A percentile compares a stretch with the other conserved stretches of the same genome.
These are phyloP conservation scores for Drosophila tsacasi DNA, from an alignment of 1,140 invertebrate species.

Conservation along the genomic window DNA sequence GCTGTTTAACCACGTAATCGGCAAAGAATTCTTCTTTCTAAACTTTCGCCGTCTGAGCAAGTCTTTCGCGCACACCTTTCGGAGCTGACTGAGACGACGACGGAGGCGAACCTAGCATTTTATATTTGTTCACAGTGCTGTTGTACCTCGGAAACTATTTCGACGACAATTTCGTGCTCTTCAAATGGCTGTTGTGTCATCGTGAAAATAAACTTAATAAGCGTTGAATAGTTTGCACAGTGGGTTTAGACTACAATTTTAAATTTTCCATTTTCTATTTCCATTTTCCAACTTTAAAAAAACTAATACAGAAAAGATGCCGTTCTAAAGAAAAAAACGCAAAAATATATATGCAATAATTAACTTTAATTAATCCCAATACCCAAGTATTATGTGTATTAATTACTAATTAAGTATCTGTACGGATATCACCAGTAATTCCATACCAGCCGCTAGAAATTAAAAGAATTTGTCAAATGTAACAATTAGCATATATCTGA, in stretches of 20 bases:
- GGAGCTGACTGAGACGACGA: constrained; percentile 14
- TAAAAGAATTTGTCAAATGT: neutral
- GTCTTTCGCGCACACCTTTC: constrained; percentile 20
- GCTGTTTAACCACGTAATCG: constrained; percentile 2
- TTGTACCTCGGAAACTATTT: constrained; percentile 8
- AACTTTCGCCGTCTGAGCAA: neutral
- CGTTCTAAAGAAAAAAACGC: too few species aligned
- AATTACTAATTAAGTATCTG: neutral
- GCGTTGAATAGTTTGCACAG: constrained; percentile 11
- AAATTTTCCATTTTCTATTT: neutral
- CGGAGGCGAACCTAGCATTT: constrained; percentile 13
- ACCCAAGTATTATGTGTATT: neutral
- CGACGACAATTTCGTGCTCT: constrained; percentile 24
- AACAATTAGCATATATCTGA: neutral
- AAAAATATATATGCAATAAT: neutral
- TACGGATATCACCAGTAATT: neutral
- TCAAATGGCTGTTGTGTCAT: constrained; percentile 34
- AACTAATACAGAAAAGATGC: neutral
- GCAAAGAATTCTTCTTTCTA: neutral
- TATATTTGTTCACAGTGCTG: constrained; percentile 26
- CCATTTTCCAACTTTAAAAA: neutral
- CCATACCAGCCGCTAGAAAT: neutral
- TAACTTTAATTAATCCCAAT: too few species aligned
- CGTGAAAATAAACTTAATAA: constrained; percentile 35
- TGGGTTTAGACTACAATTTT: neutral